Evolutionary conservation across 2,888 invertebrate species (phyloP).

Genomic region (Chelonus formosanus): DNA sequence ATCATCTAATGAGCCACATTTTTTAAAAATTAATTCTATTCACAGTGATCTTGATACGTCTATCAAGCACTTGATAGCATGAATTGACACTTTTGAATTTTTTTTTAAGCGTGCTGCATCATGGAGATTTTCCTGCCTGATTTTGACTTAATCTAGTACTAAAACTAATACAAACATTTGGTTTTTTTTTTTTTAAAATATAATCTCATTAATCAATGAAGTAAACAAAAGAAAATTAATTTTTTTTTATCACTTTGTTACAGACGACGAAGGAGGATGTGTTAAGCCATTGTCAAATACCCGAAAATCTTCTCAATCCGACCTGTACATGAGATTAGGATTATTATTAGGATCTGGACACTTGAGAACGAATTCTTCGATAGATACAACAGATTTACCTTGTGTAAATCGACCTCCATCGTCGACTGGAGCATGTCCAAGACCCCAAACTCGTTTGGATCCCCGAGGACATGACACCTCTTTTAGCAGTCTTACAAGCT

Average conservation of each 20-base stretch:
- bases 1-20: no score
- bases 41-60: not conserved
- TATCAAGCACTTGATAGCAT: slow-evolving; percentile 11
- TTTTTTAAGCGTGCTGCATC: slow-evolving; percentile 18
- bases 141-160: not conserved
- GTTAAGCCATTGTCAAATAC: slow-evolving; percentile 70
- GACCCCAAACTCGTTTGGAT: slow-evolving; percentile 45
- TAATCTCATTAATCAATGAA: no score
- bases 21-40: not conserved
- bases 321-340: slow-evolving; percentile 84
- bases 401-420: slow-evolving; percentile 37
- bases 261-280: slow-evolving; percentile 79
- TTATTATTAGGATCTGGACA: slow-evolving; percentile 79
- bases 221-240: slow-evolving; percentile 4
- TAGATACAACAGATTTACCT: slow-evolving; percentile 57
- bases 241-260: slow-evolving; percentile 39
- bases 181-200: no score
- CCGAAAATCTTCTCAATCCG: slow-evolving; percentile 74
- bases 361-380: slow-evolving; percentile 64
- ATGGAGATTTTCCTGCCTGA: slow-evolving; percentile 15
- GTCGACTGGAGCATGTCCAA: slow-evolving; percentile 41
- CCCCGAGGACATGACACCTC: slow-evolving; percentile 61
- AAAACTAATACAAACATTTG: not conserved
- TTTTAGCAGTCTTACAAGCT: slow-evolving; percentile 68
- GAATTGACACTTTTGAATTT: slow-evolving; percentile 16